phyloP scores from a whole-genome alignment of 2,113 vertebrate species.

The Oenanthe oenanthe region DNA sequence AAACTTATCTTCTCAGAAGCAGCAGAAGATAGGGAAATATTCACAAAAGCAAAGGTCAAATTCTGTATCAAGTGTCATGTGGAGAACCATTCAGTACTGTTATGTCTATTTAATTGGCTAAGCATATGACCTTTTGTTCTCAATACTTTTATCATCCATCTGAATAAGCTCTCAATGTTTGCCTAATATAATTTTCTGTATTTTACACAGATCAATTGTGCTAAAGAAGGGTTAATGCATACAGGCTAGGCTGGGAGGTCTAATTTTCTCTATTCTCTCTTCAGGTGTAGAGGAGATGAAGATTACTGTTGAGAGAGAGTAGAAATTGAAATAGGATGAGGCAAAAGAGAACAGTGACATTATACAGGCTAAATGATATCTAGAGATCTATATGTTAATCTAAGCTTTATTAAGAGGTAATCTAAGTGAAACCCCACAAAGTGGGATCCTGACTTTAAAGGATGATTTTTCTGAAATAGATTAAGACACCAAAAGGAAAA shows the following conservation, averaged over 20 bases:
- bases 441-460: not conserved
- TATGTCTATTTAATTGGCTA: not conserved
- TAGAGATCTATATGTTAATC: not conserved
- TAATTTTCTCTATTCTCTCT: not conserved
- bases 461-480: not conserved
- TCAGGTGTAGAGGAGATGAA: not conserved
- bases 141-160: not conserved
- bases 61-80: not conserved
- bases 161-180: not conserved
- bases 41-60: constrained; percentile 23
- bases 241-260: not conserved
- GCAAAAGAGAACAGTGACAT: not conserved
- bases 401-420: not conserved
- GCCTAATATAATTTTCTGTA: not conserved
- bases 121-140: not conserved
- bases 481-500: not conserved
- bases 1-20: not conserved
- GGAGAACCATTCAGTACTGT: not conserved
- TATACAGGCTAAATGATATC: not conserved
- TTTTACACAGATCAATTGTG: not conserved
- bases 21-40: not conserved
- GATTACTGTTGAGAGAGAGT: not conserved
- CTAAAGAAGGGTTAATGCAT: not conserved
- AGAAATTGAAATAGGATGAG: not conserved
- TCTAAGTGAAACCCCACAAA: not conserved